Conservation (phyloP, 2,888 invertebrate species). For the Tupiocoris notatus region DNA sequence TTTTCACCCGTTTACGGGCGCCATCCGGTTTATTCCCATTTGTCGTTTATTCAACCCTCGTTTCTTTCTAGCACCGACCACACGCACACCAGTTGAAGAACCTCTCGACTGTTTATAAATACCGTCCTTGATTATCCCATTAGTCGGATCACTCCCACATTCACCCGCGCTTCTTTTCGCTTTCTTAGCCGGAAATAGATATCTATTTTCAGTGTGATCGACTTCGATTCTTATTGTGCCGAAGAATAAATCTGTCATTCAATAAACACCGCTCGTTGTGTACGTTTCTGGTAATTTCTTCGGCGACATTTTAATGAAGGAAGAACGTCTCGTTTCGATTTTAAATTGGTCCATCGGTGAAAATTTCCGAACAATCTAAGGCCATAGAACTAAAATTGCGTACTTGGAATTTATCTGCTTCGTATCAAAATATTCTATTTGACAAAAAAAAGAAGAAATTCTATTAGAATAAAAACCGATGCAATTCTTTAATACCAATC, state of each 20-base stretch:
- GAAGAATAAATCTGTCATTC: not conserved
- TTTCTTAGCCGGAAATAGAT: slow-evolving; percentile 18
- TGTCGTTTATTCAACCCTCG: slow-evolving; percentile 1
- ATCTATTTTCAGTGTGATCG: not conserved
- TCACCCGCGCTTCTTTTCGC: slow-evolving; percentile 4
- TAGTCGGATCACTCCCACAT: slow-evolving; percentile 22
- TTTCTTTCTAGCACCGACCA: not conserved
- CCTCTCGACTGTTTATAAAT: slow-evolving; percentile 19
- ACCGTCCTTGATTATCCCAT: slow-evolving; percentile 22
- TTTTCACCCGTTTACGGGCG: not conserved
- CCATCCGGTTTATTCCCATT: not conserved
- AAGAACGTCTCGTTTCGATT: too few relatives aligned
- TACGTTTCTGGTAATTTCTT: too few relatives aligned
- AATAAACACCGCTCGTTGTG: not conserved
- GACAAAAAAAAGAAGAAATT: too few relatives aligned
- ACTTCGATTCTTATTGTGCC: not conserved
- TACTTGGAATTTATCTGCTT: too few relatives aligned
- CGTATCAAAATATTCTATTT: too few relatives aligned
- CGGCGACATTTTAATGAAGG: too few relatives aligned
- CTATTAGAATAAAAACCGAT: too few relatives aligned
- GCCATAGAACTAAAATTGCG: too few relatives aligned
- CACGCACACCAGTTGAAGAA: slow-evolving; percentile 5
- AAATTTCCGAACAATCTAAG: too few relatives aligned
- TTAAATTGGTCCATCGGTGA: too few relatives aligned
- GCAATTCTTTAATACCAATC: too few relatives aligned